Evolutionary conservation across 2,888 invertebrate genomes (phyloP), one percentile per base, ranked within the genome.

Genomic region (Acleris sparsana): DNA sequence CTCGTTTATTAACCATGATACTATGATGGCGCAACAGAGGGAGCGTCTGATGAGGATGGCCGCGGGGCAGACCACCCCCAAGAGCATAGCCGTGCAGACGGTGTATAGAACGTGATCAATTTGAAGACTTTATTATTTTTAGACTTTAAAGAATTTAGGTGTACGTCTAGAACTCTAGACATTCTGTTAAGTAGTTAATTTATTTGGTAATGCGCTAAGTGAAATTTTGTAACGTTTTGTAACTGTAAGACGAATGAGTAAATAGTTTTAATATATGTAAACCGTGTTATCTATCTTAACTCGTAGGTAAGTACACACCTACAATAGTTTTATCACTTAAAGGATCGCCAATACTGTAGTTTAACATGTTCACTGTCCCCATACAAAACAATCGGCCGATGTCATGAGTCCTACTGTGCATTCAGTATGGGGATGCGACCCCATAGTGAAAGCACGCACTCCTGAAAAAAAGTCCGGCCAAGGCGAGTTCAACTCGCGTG

Each of bases 191-290:
- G 62, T 78, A 78, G 77, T 79, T 78, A 71, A 64, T 72, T 73
- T 72, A 70, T 88, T 87, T 79, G 85, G 83, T 85, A 75, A 74
- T 72, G 80, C 82, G 72, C 69, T 85, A 87, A 84, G 86, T 85
- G 63, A 86, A 88, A 88, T 80, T 84, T 78, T 79, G 82, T 87
- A 87, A 85, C 82, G 85, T 86, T 77, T 72, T 75, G 71, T 83
- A 82, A 77, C 70, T 80, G 70, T 80, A 82, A 83, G 78, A 48
- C 61, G 71, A 74, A 66, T 65, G 71, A 75, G 72, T 74, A 71
- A 76, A 78, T 70, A 61, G 69, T 29, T 69, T 68, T 69, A 55
- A 53, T 63, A 57, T n/a, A 16, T 55, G 20, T 62, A 44, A 57
- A 46, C 56, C 58, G 71, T 70, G 71, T 72, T 67, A 69, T 68